Evolutionary conservation across 2,797 vertebrate genomes (phyloP).

Genomic region (Scolopax rusticola): DNA sequence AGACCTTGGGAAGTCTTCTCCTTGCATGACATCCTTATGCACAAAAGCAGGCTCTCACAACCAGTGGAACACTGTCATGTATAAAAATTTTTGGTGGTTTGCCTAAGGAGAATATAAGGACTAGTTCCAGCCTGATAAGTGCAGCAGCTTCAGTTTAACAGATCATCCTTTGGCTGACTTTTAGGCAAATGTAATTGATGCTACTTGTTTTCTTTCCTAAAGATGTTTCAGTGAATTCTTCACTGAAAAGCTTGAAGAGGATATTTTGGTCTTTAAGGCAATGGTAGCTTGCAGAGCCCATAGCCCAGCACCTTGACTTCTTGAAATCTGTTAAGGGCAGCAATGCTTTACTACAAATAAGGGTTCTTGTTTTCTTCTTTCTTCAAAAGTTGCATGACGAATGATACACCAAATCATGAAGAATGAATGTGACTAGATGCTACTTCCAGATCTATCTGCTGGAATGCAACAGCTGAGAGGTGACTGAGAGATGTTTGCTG

Average conservation of each 20-base stretch:
- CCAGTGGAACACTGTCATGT: background rate
- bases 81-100: background rate
- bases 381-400: background rate
- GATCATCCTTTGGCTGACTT: background rate
- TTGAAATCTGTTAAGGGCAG: background rate
- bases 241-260: background rate
- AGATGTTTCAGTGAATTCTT: background rate
- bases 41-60: background rate
- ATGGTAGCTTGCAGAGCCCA: background rate
- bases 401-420: background rate
- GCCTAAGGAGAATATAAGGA: background rate
- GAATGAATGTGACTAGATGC: background rate
- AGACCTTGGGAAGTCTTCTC: background rate
- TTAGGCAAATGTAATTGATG: background rate
- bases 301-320: background rate
- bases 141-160: background rate
- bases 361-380: background rate
- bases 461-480: background rate
- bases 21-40: background rate
- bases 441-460: background rate
- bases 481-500: background rate
- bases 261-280: background rate
- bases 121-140: background rate
- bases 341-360: background rate
- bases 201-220: background rate